These are phyloP conservation scores for pig (Sus scrofa) DNA, from an alignment of 2,113 vertebrate species.

Conservation along the genomic window T2T-Sscrofa CM000814.6:87242001-87242500, in stretches of 20 bases:
- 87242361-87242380: too few species aligned
- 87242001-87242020: background rate
- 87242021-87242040: background rate
- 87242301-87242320: too few species aligned
- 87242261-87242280: too few species aligned
- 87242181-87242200: too few species aligned
- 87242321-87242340: too few species aligned
- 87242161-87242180: constrained; percentile 2
- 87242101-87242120: background rate
- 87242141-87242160: background rate
- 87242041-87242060: background rate
- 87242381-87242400: too few species aligned
- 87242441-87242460: background rate
- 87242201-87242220: too few species aligned
- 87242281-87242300: too few species aligned
- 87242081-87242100: background rate
- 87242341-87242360: too few species aligned
- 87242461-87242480: background rate
- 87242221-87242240: too few species aligned
- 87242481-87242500: background rate
- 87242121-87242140: background rate
- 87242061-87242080: background rate
- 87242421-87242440: background rate
- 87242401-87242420: too few species aligned
- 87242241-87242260: too few species aligned